These are phyloP conservation scores for Centroberyx gerrardi DNA, from an alignment of 2,797 vertebrate species.

Conservation along the genomic window DNA sequence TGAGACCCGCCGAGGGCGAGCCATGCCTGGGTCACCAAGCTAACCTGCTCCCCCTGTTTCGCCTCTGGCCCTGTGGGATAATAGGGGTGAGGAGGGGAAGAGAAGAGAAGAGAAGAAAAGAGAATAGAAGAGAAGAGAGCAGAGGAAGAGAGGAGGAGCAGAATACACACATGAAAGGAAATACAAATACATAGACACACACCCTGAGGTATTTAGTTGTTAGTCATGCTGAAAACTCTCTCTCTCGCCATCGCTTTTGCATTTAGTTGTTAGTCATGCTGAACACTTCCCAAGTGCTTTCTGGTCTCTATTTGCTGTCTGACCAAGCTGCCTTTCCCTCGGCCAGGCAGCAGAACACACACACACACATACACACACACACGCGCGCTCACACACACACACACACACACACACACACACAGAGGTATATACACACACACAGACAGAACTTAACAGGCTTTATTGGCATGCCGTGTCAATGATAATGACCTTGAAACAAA, in stretches of 20 bases:
- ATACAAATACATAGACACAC: slow-evolving; percentile 52
- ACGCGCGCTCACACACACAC: not conserved
- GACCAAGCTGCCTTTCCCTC: not conserved
- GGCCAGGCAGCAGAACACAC: not conserved
- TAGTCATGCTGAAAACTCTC: slow-evolving; percentile 14
- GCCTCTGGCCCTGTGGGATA: slow-evolving; percentile 25
- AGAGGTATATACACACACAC: too few relatives aligned
- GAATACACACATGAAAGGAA: slow-evolving; percentile 48
- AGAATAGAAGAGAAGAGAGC: not conserved
- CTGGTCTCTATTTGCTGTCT: not conserved
- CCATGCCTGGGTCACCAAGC: slow-evolving; percentile 40
- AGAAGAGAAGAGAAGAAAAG: not conserved
- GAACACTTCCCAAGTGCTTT: slow-evolving; percentile 17
- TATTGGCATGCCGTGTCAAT: too few relatives aligned
- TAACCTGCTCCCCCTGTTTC: slow-evolving; percentile 23
- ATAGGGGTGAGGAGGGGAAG: slow-evolving; percentile 4
- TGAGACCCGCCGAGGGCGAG: slow-evolving; percentile 36
- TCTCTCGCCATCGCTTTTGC: slow-evolving; percentile 10
- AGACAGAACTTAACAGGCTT: too few relatives aligned
- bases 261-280: slow-evolving; percentile 33
- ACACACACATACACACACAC: not conserved
- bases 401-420: too few relatives aligned
- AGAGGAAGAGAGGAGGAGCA: slow-evolving; percentile 12
- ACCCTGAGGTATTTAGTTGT: slow-evolving; percentile 40
- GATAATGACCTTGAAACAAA: not conserved